These are phyloP conservation scores for Leptinotarsa tumamoca DNA, from an alignment of 2,888 invertebrate species.

Conservation along the genomic window DNA sequence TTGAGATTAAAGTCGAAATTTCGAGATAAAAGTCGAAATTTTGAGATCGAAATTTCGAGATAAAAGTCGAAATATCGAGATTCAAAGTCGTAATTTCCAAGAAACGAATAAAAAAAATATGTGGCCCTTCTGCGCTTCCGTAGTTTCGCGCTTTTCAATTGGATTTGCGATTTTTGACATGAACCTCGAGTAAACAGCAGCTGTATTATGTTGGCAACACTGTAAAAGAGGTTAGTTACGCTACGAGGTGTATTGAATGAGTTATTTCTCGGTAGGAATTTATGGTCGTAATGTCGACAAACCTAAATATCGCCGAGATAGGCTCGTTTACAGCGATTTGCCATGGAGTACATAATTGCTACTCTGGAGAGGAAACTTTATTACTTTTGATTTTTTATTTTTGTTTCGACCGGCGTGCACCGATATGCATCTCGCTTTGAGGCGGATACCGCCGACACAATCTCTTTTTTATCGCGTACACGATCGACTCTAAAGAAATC, in stretches of 20 bases:
- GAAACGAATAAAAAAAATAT: no score
- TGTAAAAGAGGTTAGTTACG: constrained; percentile 42
- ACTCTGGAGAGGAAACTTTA: constrained; percentile 38
- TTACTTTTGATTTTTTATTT: constrained; percentile 29
- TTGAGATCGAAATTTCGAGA: no score
- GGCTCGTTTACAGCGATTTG: constrained; percentile 42
- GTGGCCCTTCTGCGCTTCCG: no score
- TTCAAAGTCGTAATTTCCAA: no score
- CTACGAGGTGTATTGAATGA: constrained; percentile 44
- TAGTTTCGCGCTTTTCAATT: no score
- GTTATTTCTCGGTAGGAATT: constrained; percentile 45
- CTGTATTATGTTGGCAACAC: constrained; percentile 28
- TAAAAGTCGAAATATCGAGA: no score
- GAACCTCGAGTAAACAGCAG: no score
- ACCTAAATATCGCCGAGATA: constrained; percentile 15
- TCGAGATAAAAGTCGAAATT: no score
- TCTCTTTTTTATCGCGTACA: background rate
- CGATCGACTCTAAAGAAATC: no score
- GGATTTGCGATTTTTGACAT: no score
- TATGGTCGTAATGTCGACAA: constrained; percentile 31
- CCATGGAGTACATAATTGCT: constrained; percentile 42
- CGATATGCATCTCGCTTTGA: constrained; percentile 7
- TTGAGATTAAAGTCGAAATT: no score
- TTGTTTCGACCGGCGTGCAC: background rate
- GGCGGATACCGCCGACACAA: constrained; percentile 3